Conservation (phyloP, 2,797 vertebrate genomes). For the Darevskia mixta region DNA sequence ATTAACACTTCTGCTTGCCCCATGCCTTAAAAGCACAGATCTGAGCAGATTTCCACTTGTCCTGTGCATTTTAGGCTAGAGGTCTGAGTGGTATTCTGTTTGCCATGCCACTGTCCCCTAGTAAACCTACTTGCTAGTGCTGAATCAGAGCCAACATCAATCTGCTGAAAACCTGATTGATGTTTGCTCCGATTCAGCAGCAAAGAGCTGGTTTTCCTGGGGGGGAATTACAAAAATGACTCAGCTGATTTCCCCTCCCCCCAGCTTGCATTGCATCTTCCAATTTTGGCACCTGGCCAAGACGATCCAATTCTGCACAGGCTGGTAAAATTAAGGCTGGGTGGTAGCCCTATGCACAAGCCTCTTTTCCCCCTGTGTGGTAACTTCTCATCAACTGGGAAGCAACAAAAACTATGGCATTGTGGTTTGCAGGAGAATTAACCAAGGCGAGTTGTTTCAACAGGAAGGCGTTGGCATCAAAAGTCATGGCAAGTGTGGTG, state of each 20-base stretch:
- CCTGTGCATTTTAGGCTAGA: no score
- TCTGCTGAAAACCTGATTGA: no score
- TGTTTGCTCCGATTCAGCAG: no score
- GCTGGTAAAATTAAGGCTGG: neutral
- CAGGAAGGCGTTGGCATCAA: neutral
- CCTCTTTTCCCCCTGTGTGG: neutral
- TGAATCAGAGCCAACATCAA: no score
- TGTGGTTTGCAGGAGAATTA: neutral
- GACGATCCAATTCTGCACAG: neutral
- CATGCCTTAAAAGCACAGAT: no score
- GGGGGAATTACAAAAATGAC: neutral
- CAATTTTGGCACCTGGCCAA: neutral
- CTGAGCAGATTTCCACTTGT: no score
- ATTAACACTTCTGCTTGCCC: no score
- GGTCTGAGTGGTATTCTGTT: no score
- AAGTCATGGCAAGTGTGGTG: neutral
- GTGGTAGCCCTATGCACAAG: neutral
- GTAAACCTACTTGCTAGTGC: no score
- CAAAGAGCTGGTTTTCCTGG: no score
- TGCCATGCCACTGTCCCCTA: no score
- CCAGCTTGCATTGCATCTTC: neutral
- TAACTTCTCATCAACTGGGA: neutral
- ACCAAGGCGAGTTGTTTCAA: neutral
- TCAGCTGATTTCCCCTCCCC: no score
- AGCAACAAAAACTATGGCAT: neutral